Evolutionary conservation across 2,888 invertebrate genomes (phyloP), one percentile per base, ranked within the genome.

Genomic region (Leucania comma): DNA sequence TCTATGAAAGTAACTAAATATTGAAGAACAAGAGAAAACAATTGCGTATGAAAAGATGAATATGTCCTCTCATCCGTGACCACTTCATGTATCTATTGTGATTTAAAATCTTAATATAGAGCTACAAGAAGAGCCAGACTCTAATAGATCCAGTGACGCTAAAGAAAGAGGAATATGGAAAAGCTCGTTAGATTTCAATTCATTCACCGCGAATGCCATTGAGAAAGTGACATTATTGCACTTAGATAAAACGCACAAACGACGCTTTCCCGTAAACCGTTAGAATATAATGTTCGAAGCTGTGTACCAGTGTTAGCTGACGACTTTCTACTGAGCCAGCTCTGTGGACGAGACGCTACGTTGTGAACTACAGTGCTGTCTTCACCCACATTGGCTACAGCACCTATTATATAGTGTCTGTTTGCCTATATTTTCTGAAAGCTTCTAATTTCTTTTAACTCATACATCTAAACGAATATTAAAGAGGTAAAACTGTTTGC

Each of bases 251-350:
- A 60, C 53, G 57, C 24, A 62, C 58, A 58, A 58, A 35, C 65
- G 51, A 72, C 50, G 58, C 75, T 78, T 72, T 72, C 65, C 56
- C 61, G 50, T 57, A 38, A 64, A 75, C 58, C 62, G 58, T 73
- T 79, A 79, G 74, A 61, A 76, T 73, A 59, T 68, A 38, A 46
- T 24, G 35, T 63, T 26, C 26, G 22, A 50, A 68, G 76, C 67
- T 46, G 35, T 51, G 32, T 29, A 69, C n/a, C 42, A 29, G n/a
- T 38, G 20, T 42, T 12, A 26, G 26, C 26, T 38, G 22, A 0
- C 20, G 53, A 71, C 70, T 71, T 54, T 74, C 70, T 74, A 46
- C 22, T 14, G 32, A 54, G 35, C 26, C 14, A 32, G 46, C 8
- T 20, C 12, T n/a, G 10, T n/a, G 6, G 54, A n/a, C 17, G 22